Base-by-base conservation (phyloP, 2,113 vertebrate species). In the Anhinga anhinga region DNA sequence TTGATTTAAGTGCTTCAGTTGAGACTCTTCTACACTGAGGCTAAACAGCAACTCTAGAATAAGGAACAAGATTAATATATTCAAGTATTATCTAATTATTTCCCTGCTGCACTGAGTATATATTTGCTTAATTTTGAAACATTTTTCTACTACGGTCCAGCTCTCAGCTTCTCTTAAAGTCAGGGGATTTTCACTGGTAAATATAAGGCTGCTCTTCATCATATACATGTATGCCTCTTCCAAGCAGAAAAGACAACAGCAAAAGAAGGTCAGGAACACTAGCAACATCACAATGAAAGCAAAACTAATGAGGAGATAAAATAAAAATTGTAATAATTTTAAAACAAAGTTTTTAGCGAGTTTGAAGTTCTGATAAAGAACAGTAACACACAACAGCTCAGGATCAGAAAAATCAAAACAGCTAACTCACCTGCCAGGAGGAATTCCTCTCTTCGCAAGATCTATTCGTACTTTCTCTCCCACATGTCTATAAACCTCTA, bases 401-500 rank as follows among this genome's bases (percentile, higher is more conserved):
- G 29, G 55, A 66, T 71, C 22, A 90, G 7, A 84, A 59, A 59
- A 94, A 66, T 23, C 23, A 27, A 49, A 88, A 27, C 11, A 59
- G 34, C 3, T 53, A 63, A 97, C 99, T 99, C 96, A 99, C 99
- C 99, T 98, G 87, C 98, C 98, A 93, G 99, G 98, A 53, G 99
- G 98, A 95, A 99, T 98, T 92, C 99, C 99, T 97, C 98, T 98
- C 93, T 99, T 99, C 12, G 45, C 97, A 89, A 99, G 98, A 94
- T 99, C 99, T 81, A 95, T 76, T 94, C 99, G 97, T 71, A 99
- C 98, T 97, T 97, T 98, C 83, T 99, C 99, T 86, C 99, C 99
- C 44, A 99, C 98, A 81, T 99, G 98, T 88, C 99, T 99, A 94
- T 99, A 99, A 94, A 99, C 98, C 89, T 99, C 99, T 97, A 99